A percentile compares a stretch with the other conserved stretches of the same genome.
phyloP scores from a whole-genome alignment of 1,140 invertebrate species.

The Eufriesea mexicana region DNA sequence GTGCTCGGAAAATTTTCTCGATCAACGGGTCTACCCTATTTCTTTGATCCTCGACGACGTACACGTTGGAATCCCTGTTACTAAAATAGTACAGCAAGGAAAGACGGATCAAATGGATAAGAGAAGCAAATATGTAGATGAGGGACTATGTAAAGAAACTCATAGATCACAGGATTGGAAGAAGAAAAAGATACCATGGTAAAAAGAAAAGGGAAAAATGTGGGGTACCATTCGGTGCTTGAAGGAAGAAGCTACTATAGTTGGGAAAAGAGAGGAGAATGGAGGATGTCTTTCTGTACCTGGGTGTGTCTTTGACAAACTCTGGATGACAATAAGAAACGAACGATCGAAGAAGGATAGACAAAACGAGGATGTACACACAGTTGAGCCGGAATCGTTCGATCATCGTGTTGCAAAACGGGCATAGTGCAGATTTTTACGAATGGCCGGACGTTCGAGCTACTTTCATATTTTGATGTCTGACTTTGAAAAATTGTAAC shows the following conservation, averaged over 20 bases:
- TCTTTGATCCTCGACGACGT: background rate
- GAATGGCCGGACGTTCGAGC: background rate
- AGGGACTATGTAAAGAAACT: too few species aligned
- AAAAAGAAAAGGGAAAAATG: too few species aligned
- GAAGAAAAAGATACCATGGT: too few species aligned
- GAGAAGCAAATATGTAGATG: background rate
- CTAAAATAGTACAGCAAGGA: background rate
- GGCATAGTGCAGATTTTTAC: constrained; percentile 5
- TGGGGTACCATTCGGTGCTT: too few species aligned
- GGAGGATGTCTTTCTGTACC: constrained; percentile 7
- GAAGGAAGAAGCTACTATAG: too few species aligned
- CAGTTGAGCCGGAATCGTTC: constrained; percentile 29
- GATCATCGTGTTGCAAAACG: constrained; percentile 32
- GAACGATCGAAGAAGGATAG: constrained; percentile 8
- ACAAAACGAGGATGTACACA: constrained; percentile 22
- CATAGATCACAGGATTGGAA: too few species aligned
- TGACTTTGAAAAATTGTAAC: background rate
- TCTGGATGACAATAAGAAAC: background rate
- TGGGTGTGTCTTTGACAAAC: constrained; percentile 13
- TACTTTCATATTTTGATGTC: constrained; percentile 36
- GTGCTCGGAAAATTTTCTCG: constrained; percentile 20
- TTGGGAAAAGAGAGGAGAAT: too few species aligned
- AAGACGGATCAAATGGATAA: background rate
- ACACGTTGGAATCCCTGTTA: background rate
- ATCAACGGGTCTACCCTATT: background rate